Conservation (phyloP, 2,888 invertebrate species). For the Antheraea yamamai region DNA sequence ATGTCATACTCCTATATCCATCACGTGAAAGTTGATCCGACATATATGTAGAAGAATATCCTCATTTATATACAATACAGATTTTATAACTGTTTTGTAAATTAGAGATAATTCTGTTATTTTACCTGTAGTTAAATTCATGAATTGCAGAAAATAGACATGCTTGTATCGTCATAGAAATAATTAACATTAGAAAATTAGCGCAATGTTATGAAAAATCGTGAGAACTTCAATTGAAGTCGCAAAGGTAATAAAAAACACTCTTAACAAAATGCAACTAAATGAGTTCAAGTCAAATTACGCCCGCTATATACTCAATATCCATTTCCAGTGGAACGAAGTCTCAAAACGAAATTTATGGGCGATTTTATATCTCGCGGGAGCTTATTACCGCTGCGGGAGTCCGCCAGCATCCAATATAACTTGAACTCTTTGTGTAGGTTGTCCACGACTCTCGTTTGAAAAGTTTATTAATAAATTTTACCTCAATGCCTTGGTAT, state of each 20-base stretch:
- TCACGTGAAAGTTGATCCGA: too few relatives aligned
- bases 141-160: too few relatives aligned
- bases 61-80: too few relatives aligned
- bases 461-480: background rate
- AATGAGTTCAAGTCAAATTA: constrained; percentile 18
- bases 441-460: constrained; percentile 27
- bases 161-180: too few relatives aligned
- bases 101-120: background rate
- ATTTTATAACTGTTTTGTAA: background rate
- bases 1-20: too few relatives aligned
- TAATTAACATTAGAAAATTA: background rate
- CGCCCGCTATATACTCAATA: constrained; percentile 21
- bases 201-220: background rate
- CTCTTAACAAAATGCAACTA: constrained; percentile 8
- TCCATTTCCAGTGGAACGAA: constrained; percentile 30
- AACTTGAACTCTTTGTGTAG: constrained; percentile 30
- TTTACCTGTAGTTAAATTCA: background rate
- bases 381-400: constrained; percentile 59
- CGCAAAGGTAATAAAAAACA: background rate
- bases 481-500: background rate
- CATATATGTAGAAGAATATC: too few relatives aligned
- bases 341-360: constrained; percentile 66
- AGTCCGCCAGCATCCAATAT: constrained; percentile 35
- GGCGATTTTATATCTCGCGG: constrained; percentile 64
- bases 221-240: background rate